Evolutionary conservation across 2,888 invertebrate genomes (phyloP), one percentile per base, ranked within the genome.

Genomic region (Dynastes hyllus): DNA sequence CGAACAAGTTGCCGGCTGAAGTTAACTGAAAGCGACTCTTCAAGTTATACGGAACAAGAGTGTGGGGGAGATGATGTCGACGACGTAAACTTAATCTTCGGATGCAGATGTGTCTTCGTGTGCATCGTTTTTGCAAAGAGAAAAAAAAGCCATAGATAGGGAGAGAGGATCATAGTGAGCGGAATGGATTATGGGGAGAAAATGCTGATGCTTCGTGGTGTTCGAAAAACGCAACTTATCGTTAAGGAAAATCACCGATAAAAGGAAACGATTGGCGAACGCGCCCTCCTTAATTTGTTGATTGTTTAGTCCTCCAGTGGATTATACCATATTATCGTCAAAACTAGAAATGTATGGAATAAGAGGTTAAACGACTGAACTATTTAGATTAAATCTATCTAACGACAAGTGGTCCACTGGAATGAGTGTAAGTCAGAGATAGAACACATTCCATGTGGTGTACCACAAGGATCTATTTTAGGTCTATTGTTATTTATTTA

Each of bases 1-100:
- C 13, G 65, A 69, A 75, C 77, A 66, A 77, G 75, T 65, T 63
- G 73, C 63, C 76, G 71, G 73, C 53, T 61, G 58, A 67, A 77
- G 65, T 69, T 67, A 77, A 77, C 55, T 67, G 66, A 40, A 77
- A 67, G 32, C 67, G 29, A 37, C 40, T 58, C 58, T 67, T 77
- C 58, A 67, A 77, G 67, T 45, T 67, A 50, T 50, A 55, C 27
- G 73, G 16, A 75, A 40, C 22, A 22, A 8, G 9, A 58, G 22
- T 16, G 22, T 58, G 22, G 5, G 22, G 22, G 8, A 8, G 45
- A 11, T 45, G 55, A 58, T 8, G 22, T 22, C 55, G 73, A 75
- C 75, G 69, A 75, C 58, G 65, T 67, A 58, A 67, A 67, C 55
- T 67, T 67, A 77, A 77, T 77, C 77, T 55, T 67, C 53, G 29